phyloP scores from a whole-genome alignment of 2,113 vertebrate genomes.

The Ammospiza nelsoni region DNA sequence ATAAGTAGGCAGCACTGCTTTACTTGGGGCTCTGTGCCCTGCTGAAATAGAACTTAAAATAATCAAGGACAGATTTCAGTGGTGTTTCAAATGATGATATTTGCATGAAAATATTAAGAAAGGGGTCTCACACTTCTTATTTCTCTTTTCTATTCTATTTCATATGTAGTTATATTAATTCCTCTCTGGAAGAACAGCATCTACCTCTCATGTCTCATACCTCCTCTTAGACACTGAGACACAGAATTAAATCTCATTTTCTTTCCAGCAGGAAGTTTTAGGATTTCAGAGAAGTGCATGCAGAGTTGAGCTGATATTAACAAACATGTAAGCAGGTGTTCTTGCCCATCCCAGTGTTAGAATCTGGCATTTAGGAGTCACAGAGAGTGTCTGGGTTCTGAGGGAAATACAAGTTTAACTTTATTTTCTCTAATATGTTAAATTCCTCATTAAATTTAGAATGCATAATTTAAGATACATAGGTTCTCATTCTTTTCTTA shows the following conservation, averaged over 20 bases:
- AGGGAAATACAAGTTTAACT: neutral
- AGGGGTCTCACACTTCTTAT: neutral
- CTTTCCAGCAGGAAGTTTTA: neutral
- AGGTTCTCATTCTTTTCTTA: neutral
- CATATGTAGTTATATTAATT: neutral
- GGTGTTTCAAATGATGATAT: neutral
- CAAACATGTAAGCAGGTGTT: neutral
- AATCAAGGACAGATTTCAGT: neutral
- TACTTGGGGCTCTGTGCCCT: neutral
- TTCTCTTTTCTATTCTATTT: neutral
- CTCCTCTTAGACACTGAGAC: neutral
- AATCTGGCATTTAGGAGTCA: neutral
- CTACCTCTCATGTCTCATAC: neutral
- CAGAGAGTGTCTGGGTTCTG: neutral
- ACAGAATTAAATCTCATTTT: constrained; percentile 19
- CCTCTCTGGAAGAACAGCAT: neutral
- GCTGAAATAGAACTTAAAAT: neutral
- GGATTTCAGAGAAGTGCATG: neutral
- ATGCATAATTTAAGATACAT: neutral
- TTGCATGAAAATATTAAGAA: neutral
- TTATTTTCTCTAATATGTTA: neutral
- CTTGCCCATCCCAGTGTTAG: neutral
- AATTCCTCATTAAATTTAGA: neutral
- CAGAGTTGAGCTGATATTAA: neutral
- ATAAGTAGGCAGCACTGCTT: constrained; percentile 41